Evolutionary conservation across 2,113 vertebrate genomes (phyloP).

Genomic region (Polypterus senegalus): DNA sequence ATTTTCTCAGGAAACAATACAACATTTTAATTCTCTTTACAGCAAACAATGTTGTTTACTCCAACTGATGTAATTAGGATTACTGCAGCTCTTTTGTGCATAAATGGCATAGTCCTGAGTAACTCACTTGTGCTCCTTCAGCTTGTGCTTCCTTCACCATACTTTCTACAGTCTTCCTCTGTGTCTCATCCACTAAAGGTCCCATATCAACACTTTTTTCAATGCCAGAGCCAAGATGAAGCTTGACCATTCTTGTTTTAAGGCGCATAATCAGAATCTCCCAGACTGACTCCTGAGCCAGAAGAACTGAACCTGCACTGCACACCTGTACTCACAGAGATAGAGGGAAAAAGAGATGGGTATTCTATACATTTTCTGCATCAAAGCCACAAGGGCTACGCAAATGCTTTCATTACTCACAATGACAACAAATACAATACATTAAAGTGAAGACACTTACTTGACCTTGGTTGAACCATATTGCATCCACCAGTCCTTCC

Average conservation of each 20-base stretch:
- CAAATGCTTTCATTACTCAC: too few relatives aligned
- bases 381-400: too few relatives aligned
- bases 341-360: slow-evolving; percentile 1
- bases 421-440: too few relatives aligned
- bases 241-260: slow-evolving; percentile 41
- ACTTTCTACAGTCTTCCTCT: slow-evolving; percentile 31
- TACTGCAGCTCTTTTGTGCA: too few relatives aligned
- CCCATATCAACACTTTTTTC: slow-evolving; percentile 41
- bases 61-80: too few relatives aligned
- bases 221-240: slow-evolving; percentile 46
- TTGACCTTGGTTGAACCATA: slow-evolving; percentile 37
- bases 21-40: too few relatives aligned
- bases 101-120: too few relatives aligned
- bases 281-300: slow-evolving; percentile 62
- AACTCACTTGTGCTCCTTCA: slow-evolving; percentile 67
- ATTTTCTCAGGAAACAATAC: too few relatives aligned
- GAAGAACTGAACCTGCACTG: slow-evolving; percentile 55
- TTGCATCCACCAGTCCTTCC: slow-evolving; percentile 36
- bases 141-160: slow-evolving; percentile 53
- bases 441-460: too few relatives aligned
- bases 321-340: slow-evolving; percentile 14
- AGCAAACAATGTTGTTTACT: too few relatives aligned
- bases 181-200: slow-evolving; percentile 29
- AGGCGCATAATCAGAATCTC: slow-evolving; percentile 45
- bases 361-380: too few relatives aligned